Evolutionary conservation across 2,797 vertebrate genomes (phyloP), one percentile per base, ranked within the genome.

Genomic region (Girardinus metallicus): DNA sequence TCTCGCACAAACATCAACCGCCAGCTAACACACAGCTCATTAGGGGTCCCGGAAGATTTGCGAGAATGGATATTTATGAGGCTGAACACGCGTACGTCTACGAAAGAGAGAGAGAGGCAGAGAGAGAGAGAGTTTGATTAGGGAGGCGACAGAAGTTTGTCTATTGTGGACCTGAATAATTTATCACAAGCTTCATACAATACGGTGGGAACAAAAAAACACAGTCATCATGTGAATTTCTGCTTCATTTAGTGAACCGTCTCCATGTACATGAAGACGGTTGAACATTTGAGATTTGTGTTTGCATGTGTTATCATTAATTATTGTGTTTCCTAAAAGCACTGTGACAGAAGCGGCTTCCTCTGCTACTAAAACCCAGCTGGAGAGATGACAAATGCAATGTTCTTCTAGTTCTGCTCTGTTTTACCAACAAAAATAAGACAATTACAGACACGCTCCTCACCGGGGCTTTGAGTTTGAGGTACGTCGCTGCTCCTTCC

Each of bases 11-110:
- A 41, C 44, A 71, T 11, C 62, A 79, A 75, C 62, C 34, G 55
- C 6, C 51, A 79, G 74, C 53, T 66, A 74, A 78, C 51, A 64
- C 6, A 2, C 79, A 79, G 57, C 85, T 90, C 85, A 85, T 89
- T 87, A 86, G n/a, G 68, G 60, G 75, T 83, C 73, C 80, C 18
- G 75, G 68, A 86, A 73, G 23, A 76, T 74, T 68, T n/a, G 39
- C 72, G 26, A 79, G 36, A 21, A 47, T 80, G 77, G 82, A 83
- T 88, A 86, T 89, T 74, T 77, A 87, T 88, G 70, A 84, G 75
- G 9, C 13, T 36, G 55, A 4, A 8, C 47, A 23, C 55, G 13
- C 39, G 71, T 47, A 60, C 53, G 31, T n/a, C 12, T 55, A 12
- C 64, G 34, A 29, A 16, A 66, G 72, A 46, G 18, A 73, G 39